These are phyloP conservation scores for Tetranychus cinnabarinus DNA, from an alignment of 1,140 invertebrate genomes.

Conservation along the genomic window DNA sequence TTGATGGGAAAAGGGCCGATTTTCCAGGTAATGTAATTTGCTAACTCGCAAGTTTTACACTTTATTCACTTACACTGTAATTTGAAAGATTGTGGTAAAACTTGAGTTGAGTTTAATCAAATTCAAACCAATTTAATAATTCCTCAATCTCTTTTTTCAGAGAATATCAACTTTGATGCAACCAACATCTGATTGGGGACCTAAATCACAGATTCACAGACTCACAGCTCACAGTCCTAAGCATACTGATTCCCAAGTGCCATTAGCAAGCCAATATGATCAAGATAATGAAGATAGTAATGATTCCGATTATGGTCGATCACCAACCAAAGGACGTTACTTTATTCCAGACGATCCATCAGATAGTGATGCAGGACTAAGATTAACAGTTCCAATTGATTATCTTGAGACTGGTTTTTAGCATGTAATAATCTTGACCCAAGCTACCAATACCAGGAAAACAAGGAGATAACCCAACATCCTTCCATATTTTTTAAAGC, in stretches of 20 bases:
- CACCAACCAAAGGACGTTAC: neutral
- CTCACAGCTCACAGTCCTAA: slow-evolving; percentile 15
- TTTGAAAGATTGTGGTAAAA: neutral
- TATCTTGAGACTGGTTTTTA: neutral
- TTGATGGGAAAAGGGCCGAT: slow-evolving; percentile 12
- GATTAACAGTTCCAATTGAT: neutral
- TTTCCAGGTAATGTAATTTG: slow-evolving; percentile 17
- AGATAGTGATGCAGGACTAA: neutral
- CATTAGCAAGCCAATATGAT: slow-evolving; percentile 12
- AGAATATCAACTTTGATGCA: slow-evolving; percentile 30
- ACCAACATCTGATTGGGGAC: slow-evolving; percentile 39
- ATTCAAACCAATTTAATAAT: neutral
- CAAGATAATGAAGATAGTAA: neutral
- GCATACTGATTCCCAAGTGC: slow-evolving; percentile 15
- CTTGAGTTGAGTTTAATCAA: neutral
- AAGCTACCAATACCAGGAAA: too few species aligned
- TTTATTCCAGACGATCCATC: neutral
- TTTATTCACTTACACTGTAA: neutral
- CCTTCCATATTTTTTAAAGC: too few species aligned
- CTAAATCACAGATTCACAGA: slow-evolving; percentile 18
- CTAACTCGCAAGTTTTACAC: slow-evolving; percentile 1
- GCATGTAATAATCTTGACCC: neutral
- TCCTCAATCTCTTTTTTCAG: slow-evolving; percentile 16
- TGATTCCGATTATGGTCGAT: neutral
- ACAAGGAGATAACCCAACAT: too few species aligned